Percentiles rank a stretch among this genome's conserved stretches.
Conservation (phyloP, 2,797 vertebrate species). For the Ispidina picta region DNA sequence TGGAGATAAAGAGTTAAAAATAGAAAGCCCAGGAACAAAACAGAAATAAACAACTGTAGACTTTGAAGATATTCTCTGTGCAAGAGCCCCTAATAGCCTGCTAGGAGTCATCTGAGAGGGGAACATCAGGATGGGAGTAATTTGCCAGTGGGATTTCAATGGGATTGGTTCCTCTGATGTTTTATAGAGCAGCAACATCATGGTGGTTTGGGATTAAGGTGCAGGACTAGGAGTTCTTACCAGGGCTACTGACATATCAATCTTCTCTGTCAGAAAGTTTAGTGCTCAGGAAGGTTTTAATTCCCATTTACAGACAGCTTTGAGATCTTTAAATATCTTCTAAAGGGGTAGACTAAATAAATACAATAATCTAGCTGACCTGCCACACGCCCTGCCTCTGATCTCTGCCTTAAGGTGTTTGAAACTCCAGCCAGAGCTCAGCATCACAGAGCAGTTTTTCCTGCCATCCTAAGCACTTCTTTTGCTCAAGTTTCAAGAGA, state of each 20-base stretch:
- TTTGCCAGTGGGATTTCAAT: not conserved
- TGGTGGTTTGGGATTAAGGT: not conserved
- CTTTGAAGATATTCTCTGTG: constrained; percentile 19
- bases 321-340: not conserved
- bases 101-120: constrained; percentile 43
- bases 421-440: not conserved
- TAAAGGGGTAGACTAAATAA: not conserved
- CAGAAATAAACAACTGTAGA: constrained; percentile 10
- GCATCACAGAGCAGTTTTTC: not conserved
- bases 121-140: not conserved
- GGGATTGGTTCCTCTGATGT: not conserved
- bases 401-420: not conserved
- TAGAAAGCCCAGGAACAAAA: not conserved
- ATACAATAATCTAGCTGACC: not conserved
- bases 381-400: not conserved
- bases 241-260: no score
- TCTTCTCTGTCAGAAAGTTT: not conserved
- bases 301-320: not conserved
- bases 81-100: constrained; percentile 38
- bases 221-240: not conserved
- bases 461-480: not conserved
- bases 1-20: constrained; percentile 21
- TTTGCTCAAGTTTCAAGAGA: not conserved
- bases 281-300: not conserved
- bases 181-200: not conserved